Evolutionary conservation across 2,888 invertebrate genomes (phyloP).

Genomic region (Dendrolimus pini): DNA sequence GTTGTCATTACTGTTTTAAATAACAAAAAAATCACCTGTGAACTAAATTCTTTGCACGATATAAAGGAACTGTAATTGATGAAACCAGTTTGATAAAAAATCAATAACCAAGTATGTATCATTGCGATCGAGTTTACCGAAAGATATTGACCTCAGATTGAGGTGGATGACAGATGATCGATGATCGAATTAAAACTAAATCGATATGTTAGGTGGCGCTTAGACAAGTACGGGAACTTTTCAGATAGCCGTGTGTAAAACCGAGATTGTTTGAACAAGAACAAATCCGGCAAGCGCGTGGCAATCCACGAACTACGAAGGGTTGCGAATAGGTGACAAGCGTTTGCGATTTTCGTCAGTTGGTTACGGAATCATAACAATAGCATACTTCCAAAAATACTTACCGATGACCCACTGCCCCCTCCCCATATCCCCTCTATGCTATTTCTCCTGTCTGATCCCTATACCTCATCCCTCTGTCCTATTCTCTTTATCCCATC

Average conservation of each 20-base stretch:
- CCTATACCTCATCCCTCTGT: too few relatives aligned
- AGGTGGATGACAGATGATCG: conserved; percentile 65
- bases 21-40: background rate
- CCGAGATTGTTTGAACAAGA: too few relatives aligned
- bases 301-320: too few relatives aligned
- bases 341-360: too few relatives aligned
- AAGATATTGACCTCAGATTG: conserved; percentile 64
- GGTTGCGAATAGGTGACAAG: too few relatives aligned
- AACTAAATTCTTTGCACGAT: conserved; percentile 11
- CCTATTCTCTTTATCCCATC: too few relatives aligned
- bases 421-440: too few relatives aligned
- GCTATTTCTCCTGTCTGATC: too few relatives aligned
- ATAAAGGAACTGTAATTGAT: conserved; percentile 27
- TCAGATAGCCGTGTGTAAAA: background rate
- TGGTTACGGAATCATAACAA: too few relatives aligned
- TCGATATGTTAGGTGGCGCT: conserved; percentile 59
- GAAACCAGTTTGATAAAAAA: conserved; percentile 57
- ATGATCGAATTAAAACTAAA: conserved; percentile 56
- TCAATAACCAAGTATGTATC: conserved; percentile 38
- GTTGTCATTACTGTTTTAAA: background rate
- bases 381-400: too few relatives aligned
- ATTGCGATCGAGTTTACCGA: conserved; percentile 46
- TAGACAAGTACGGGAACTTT: conserved; percentile 28
- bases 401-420: too few relatives aligned
- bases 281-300: too few relatives aligned